A percentile compares a stretch with the other conserved stretches of the same genome.
Conservation (phyloP, 2,888 invertebrate genomes). For the Siphonodentalium dalli region DNA sequence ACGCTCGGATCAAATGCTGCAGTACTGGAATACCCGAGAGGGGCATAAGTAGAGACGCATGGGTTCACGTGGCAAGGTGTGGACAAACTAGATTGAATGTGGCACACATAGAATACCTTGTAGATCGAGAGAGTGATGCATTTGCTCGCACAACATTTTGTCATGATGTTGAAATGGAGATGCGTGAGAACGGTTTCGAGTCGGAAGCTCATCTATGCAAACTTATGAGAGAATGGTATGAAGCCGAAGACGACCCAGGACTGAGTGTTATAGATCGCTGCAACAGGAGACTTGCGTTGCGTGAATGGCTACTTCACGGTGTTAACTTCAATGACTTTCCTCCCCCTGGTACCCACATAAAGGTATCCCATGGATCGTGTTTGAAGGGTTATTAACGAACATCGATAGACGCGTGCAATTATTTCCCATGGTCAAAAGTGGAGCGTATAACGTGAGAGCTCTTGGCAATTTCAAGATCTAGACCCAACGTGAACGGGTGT, state of each 20-base stretch:
- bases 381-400: not conserved
- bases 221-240: constrained; percentile 12
- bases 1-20: constrained; percentile 17
- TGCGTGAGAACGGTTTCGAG: not conserved
- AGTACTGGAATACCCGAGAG: constrained; percentile 13
- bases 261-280: constrained; percentile 13
- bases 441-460: not conserved
- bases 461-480: not conserved
- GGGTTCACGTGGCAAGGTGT: constrained; percentile 18
- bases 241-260: constrained; percentile 22
- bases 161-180: not conserved
- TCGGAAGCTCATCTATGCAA: constrained; percentile 16
- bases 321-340: constrained; percentile 23
- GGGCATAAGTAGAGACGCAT: constrained; percentile 14
- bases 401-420: not conserved
- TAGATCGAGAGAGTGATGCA: constrained; percentile 23
- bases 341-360: constrained; percentile 12
- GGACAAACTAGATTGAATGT: constrained; percentile 11
- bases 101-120: constrained; percentile 19
- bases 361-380: not conserved
- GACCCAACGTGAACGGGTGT: too few relatives aligned
- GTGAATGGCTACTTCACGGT: constrained; percentile 13
- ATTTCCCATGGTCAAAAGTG: not conserved
- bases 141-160: constrained; percentile 18
- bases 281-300: constrained; percentile 7